A percentile compares a stretch with the other conserved stretches of the same genome.
Conservation (phyloP, 2,797 vertebrate genomes). For the Glyptemys insculpta region DNA sequence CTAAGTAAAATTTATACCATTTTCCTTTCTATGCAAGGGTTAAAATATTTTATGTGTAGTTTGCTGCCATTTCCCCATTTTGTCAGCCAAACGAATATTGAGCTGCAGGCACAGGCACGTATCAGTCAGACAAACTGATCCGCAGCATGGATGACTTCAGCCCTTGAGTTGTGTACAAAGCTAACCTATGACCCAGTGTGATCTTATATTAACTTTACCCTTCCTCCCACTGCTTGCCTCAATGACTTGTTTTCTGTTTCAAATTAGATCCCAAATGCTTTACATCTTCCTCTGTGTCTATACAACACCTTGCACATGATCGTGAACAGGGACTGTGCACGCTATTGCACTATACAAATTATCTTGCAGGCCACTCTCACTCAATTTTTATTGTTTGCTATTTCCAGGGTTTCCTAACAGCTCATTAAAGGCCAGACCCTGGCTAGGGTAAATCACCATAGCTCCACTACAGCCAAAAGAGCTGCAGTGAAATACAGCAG, state of each 20-base stretch:
- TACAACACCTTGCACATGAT: background rate
- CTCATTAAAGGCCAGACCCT: fast-evolving
- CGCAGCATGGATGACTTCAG: fast-evolving
- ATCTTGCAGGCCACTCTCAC: background rate
- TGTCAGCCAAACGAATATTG: background rate
- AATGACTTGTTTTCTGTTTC: background rate
- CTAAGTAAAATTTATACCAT: background rate
- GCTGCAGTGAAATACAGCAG: background rate
- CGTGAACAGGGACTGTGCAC: background rate
- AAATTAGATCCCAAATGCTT: background rate
- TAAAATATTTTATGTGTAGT: background rate
- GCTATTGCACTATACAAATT: background rate
- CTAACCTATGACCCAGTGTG: fast-evolving
- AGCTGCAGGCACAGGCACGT: fast-evolving
- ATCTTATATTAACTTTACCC: background rate
- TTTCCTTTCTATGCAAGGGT: background rate
- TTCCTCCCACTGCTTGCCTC: background rate
- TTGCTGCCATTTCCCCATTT: background rate
- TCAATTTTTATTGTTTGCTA: background rate
- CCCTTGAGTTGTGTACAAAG: too few relatives aligned
- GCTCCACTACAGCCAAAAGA: background rate
- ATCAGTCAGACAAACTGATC: background rate
- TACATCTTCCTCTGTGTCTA: fast-evolving
- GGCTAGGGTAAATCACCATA: background rate
- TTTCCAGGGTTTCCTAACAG: background rate